Evolutionary conservation across 2,888 invertebrate genomes (phyloP).

Genomic region (Scaptomyza polygonia): DNA sequence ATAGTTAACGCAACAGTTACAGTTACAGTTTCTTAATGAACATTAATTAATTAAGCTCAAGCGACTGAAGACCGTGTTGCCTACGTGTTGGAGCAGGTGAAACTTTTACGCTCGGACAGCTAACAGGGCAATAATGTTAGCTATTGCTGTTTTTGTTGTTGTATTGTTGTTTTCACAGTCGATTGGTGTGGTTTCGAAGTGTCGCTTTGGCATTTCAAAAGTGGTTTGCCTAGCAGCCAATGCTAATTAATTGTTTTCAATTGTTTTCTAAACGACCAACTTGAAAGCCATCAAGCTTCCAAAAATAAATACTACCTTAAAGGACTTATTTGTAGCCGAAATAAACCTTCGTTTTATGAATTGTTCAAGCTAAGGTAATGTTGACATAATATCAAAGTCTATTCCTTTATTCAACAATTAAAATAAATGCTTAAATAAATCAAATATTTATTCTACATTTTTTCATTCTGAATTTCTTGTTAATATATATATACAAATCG

Average conservation of each 20-base stretch:
- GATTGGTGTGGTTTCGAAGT: slow-evolving; percentile 25
- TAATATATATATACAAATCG: too few species aligned
- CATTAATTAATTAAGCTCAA: slow-evolving; percentile 74
- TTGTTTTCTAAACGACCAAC: slow-evolving; percentile 10
- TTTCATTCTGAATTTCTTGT: too few species aligned
- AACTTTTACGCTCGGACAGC: slow-evolving; percentile 40
- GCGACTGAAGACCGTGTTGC: slow-evolving; percentile 26
- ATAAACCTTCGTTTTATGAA: neutral
- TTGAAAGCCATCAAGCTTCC: neutral
- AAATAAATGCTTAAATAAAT: too few species aligned
- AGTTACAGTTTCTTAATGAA: slow-evolving; percentile 61
- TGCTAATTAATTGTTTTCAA: slow-evolving; percentile 40
- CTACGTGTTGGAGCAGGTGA: slow-evolving; percentile 55
- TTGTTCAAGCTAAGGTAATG: too few species aligned
- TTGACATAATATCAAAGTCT: too few species aligned
- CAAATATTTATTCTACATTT: too few species aligned
- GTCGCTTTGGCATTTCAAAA: slow-evolving; percentile 8
- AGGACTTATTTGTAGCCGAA: neutral
- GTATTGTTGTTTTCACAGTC: slow-evolving; percentile 7
- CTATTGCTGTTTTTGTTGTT: slow-evolving; percentile 22
- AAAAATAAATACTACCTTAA: neutral
- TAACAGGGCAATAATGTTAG: slow-evolving; percentile 65
- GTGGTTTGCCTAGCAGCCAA: neutral
- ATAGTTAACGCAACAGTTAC: too few species aligned
- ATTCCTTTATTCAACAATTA: too few species aligned